Evolutionary conservation across 2,113 vertebrate genomes (phyloP).

Genomic region (Barbus barbus): DNA sequence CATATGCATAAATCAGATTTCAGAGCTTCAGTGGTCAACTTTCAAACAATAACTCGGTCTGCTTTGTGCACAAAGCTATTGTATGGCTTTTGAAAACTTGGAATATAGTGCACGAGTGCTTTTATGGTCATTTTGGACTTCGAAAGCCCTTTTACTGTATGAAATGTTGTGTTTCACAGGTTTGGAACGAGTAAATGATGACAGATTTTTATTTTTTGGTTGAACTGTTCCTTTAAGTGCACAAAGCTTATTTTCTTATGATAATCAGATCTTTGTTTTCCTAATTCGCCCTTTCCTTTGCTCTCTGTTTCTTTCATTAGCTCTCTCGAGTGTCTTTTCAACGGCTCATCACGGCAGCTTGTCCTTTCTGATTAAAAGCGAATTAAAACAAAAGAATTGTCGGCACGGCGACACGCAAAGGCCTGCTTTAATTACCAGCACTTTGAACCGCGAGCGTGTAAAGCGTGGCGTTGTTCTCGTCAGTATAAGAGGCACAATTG

Average conservation of each 20-base stretch:
- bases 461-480: background rate
- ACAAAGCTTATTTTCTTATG: background rate
- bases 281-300: no score
- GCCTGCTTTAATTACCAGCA: background rate
- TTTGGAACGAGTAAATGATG: background rate
- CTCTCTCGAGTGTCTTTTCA: background rate
- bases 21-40: background rate
- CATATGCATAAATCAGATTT: background rate
- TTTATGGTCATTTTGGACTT: background rate
- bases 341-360: background rate
- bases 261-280: background rate
- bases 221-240: background rate
- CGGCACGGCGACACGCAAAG: background rate
- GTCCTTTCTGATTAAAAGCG: slow-evolving; percentile 11
- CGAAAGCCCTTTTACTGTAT: background rate
- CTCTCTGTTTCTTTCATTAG: background rate
- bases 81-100: background rate
- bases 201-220: background rate
- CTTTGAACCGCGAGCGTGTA: background rate
- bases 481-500: background rate
- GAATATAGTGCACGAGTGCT: background rate
- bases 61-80: background rate
- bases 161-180: background rate
- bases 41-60: no score
- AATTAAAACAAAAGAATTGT: background rate